Conservation (phyloP, 2,888 invertebrate species). For the Eupithecia subfuscata region DNA sequence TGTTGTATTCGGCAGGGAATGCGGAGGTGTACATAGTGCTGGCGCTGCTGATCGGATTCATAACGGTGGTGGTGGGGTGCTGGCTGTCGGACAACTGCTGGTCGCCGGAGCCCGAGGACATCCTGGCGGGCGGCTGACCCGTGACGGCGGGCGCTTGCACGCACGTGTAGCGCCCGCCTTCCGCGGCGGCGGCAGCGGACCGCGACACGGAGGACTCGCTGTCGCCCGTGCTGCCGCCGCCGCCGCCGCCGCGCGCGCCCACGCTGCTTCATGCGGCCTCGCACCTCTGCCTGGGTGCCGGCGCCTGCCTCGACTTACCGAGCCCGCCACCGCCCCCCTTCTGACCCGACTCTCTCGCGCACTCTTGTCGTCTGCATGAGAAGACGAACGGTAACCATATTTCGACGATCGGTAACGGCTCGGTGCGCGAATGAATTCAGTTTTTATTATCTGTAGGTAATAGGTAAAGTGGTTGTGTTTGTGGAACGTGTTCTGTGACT, state of each 20-base stretch:
- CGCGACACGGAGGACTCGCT: constrained; percentile 67
- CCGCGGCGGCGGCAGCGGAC: constrained; percentile 66
- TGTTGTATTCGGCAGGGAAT: constrained; percentile 80
- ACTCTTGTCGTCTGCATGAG: constrained; percentile 71
- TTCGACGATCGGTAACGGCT: constrained; percentile 70
- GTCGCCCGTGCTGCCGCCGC: constrained; percentile 73
- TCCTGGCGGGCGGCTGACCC: constrained; percentile 88
- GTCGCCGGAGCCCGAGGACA: constrained; percentile 89
- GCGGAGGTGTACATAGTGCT: constrained; percentile 90
- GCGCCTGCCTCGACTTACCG: constrained; percentile 67
- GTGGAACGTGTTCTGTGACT: constrained; percentile 58
- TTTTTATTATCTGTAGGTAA: constrained; percentile 48
- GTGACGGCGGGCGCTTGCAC: constrained; percentile 85
- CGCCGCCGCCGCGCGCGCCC: constrained; percentile 65
- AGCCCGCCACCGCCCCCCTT: constrained; percentile 59
- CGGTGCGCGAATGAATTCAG: constrained; percentile 60
- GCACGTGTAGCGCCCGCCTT: constrained; percentile 83
- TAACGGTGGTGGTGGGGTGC: constrained; percentile 89
- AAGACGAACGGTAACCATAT: constrained; percentile 75
- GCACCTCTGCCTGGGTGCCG: constrained; percentile 70
- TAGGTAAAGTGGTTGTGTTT: constrained; percentile 56
- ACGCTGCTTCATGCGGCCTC: constrained; percentile 70
- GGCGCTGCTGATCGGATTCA: constrained; percentile 88
- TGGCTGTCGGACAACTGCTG: constrained; percentile 92
- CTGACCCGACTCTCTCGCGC: constrained; percentile 65